Evolutionary conservation across 1,140 invertebrate species (phyloP).

Genomic region (Daktulosphaira vitifoliae): DNA sequence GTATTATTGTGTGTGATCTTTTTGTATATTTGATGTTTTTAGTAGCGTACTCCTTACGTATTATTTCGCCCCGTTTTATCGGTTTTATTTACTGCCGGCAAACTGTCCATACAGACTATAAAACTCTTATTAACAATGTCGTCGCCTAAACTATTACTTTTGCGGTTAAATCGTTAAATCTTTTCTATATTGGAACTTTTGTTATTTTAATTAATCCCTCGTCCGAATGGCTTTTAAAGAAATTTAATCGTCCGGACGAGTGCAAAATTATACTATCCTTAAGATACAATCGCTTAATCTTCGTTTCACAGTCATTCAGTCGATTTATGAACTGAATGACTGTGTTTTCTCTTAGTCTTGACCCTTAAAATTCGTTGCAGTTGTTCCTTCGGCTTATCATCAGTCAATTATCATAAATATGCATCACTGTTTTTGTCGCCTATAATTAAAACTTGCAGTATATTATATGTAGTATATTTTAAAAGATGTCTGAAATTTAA

Average conservation of each 20-base stretch:
- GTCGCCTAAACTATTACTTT: not conserved
- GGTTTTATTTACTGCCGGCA: constrained; percentile 16
- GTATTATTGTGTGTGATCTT: constrained; percentile 7
- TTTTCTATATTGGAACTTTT: constrained; percentile 26
- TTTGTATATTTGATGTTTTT: not conserved
- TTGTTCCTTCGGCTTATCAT: no score
- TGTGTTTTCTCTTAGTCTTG: no score
- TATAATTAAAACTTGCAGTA: no score
- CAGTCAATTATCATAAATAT: no score
- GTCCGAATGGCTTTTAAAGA: not conserved
- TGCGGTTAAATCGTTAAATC: constrained; percentile 16
- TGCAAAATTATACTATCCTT: not conserved
- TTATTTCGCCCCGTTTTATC: constrained; percentile 3
- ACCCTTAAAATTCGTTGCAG: no score
- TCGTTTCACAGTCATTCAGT: not conserved
- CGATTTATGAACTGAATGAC: no score
- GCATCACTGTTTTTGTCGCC: no score
- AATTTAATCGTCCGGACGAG: constrained; percentile 3
- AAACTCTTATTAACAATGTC: constrained; percentile 33
- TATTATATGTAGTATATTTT: no score
- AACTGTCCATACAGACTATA: not conserved
- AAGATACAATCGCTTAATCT: not conserved
- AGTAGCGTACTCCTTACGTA: no score
- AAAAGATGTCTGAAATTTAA: no score
- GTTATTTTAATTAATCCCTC: no score